Base-by-base conservation (phyloP, 2,797 vertebrate species). In the Sebastes nivosus region DNA sequence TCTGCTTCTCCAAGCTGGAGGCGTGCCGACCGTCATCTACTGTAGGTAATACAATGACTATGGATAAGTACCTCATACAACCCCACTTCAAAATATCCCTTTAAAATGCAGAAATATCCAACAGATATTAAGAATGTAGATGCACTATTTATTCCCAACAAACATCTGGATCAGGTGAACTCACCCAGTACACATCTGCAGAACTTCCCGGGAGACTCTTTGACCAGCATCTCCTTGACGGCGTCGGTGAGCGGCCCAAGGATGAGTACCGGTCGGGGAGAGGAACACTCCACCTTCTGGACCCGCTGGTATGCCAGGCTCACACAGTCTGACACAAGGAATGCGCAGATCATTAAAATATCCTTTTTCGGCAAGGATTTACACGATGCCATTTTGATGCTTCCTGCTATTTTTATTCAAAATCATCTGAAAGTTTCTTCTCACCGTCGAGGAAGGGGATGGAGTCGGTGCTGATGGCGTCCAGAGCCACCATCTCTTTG, bases 181-280 rank as follows among this genome's bases (percentile, higher is more conserved):
- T 96, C 91, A 99, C 99, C 99, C 29, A 98, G 96, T n/a, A 99
- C 95, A 90, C 99, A 99, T 93, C 97, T 96, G 95, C 97, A 98
- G 95, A 99, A 99, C 92, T 98, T 99, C 82, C 97, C 96, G 0
- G 98, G 98, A 3, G 97, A 97, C 91, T 99, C 98, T 74, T 98
- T 98, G 70, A 99, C 96, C 88, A 99, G 92, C 97, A 99, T 99
- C 89, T 99, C 99, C 93, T 99, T 99, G 85, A 99, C 96, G 22
- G 98, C 95, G 70, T 99, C 99, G 75, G 97, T 96, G 80, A 99
- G 95, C 2, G 99, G 98, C 30, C 99, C 99, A 4, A 99, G 95
- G 87, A 99, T 93, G 75, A 99, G 96, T 8, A 99, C 97, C 0
- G 99, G 98, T 75, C 98, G 95, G 5, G 97, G 97, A 67, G 97